Evolutionary conservation across 2,888 invertebrate genomes (phyloP).

Genomic region (Lacanobia wlatinum): DNA sequence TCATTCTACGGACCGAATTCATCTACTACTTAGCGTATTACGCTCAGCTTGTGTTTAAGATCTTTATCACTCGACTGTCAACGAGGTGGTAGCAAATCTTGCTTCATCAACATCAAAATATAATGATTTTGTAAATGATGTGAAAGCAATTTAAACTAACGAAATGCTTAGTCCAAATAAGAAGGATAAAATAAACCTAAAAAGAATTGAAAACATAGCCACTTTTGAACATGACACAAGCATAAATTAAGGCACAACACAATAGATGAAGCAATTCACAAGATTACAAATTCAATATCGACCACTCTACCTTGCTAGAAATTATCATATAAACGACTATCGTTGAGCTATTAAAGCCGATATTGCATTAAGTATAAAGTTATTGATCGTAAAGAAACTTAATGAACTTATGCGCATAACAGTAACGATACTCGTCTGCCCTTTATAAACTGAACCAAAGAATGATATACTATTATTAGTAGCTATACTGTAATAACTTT

Average conservation of each 20-base stretch:
- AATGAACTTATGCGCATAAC: constrained; percentile 42
- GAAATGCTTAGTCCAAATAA: neutral
- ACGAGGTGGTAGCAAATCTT: too few species aligned
- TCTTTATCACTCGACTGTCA: too few species aligned
- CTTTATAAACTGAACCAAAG: constrained; percentile 40
- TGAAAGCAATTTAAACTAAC: too few species aligned
- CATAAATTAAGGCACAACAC: neutral
- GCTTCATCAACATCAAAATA: too few species aligned
- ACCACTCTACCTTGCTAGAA: constrained; percentile 8
- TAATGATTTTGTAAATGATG: too few species aligned
- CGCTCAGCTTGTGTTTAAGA: too few species aligned
- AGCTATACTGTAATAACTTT: constrained; percentile 6
- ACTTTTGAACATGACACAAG: neutral
- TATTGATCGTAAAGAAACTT: constrained; percentile 50
- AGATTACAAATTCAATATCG: constrained; percentile 45
- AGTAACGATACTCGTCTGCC: constrained; percentile 21
- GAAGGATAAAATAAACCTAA: neutral
- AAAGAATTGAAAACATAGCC: neutral
- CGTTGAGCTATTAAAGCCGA: constrained; percentile 40
- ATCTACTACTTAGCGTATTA: too few species aligned
- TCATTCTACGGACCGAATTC: too few species aligned
- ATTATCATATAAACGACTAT: constrained; percentile 47
- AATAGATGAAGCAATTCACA: constrained; percentile 28
- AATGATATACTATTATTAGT: constrained; percentile 13
- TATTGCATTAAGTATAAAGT: constrained; percentile 46